Evolutionary conservation across 1,140 invertebrate species (phyloP).

Genomic region (Anoplolepis gracilipes): DNA sequence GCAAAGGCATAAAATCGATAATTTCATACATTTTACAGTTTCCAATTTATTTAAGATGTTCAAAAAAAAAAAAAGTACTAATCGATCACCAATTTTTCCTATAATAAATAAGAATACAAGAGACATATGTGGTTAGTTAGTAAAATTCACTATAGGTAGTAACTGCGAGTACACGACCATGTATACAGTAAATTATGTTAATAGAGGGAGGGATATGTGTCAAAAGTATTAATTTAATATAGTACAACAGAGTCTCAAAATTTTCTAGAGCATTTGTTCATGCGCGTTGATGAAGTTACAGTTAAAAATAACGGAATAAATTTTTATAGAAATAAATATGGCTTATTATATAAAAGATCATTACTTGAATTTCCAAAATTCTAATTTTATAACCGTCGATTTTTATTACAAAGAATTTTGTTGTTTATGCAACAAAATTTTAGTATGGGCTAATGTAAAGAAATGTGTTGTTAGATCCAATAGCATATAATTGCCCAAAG

Average conservation of each 20-base stretch:
- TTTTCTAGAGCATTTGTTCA: slow-evolving; percentile 52
- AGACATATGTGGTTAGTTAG: slow-evolving; percentile 68
- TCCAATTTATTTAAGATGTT: slow-evolving; percentile 72
- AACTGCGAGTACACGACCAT: slow-evolving; percentile 70
- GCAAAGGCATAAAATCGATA: slow-evolving; percentile 26
- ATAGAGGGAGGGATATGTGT: slow-evolving; percentile 51
- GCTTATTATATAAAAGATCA: slow-evolving; percentile 5
- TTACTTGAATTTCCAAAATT: slow-evolving; percentile 7
- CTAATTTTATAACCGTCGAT: neutral
- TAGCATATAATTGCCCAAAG: slow-evolving; percentile 47
- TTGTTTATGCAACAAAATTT: slow-evolving; percentile 36
- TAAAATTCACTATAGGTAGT: slow-evolving; percentile 72
- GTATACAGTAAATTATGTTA: slow-evolving; percentile 70
- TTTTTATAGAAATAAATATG: neutral
- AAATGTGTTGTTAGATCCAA: slow-evolving; percentile 2
- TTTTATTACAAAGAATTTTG: neutral
- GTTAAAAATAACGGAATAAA: slow-evolving; percentile 20
- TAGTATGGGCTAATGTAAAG: neutral
- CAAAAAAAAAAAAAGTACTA: slow-evolving; percentile 68
- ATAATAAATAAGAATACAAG: slow-evolving; percentile 76
- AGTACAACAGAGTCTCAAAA: slow-evolving; percentile 52
- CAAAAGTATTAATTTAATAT: slow-evolving; percentile 69
- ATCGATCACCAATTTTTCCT: slow-evolving; percentile 75
- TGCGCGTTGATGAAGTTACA: slow-evolving; percentile 47
- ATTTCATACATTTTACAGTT: slow-evolving; percentile 62